Evolutionary conservation across 2,888 invertebrate species (phyloP), one percentile per base, ranked within the genome.

Genomic region (Thereva unica): DNA sequence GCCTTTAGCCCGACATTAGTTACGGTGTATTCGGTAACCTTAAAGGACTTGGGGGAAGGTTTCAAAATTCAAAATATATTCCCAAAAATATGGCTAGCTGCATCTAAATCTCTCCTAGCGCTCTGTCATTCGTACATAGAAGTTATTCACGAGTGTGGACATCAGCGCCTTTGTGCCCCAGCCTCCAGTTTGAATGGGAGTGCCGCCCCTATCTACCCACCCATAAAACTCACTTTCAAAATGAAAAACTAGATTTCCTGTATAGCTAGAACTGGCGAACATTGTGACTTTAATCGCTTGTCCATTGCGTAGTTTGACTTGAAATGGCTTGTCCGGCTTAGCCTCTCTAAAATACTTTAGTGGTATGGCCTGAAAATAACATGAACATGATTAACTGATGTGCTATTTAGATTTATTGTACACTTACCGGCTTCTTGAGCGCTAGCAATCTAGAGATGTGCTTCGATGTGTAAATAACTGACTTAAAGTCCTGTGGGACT

Each of bases 391-490:
- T 23, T 44, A n/a, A 12, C 4, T 44, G 8, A 38, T n/a, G n/a
- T n/a, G n/a, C n/a, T 23, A 5, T 23, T 5, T 23, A 4, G 41
- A 12, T 55, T 55, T 5, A 57, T 35, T 23, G 23, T 23, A 12
- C 41, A 8, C 12, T 49, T 38, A 59, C 59, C 4, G 10, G 38
- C 23, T 23, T 4, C 40, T 40, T 47, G 9, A 10, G 7, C 34
- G 41, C 12, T 34, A 61, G 10, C 4, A 2, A 23, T 55, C n/a
- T 1, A 7, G 7, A 4, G 53, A 63, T 63, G 4, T 5, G 7
- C 35, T 23, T 10, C 12, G 63, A 63, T 6, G 63, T 63, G 10
- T 63, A 63, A 10, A 63, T 63, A 1, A 63, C 37, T 4, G 63
- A 63, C 44, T 63, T 53, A 52, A 52, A 63, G 10, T 53, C 10